phyloP scores from a whole-genome alignment of 2,888 invertebrate genomes.

The Acrobasis suavella region DNA sequence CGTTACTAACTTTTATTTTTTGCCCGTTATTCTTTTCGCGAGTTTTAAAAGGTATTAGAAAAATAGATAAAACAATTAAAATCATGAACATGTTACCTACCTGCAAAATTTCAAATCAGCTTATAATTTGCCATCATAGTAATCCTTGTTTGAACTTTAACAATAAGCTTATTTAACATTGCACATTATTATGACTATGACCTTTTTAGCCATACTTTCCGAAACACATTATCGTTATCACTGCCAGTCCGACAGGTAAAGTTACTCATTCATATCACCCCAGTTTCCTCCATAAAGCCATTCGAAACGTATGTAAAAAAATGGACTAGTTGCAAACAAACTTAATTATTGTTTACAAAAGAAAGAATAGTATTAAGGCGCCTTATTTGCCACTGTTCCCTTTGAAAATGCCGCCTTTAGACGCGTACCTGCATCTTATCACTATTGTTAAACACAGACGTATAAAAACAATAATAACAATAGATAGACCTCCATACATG shows the following conservation, averaged over 20 bases:
- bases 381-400: constrained; percentile 66
- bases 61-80: no score
- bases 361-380: constrained; percentile 62
- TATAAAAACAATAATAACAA: not conserved
- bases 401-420: constrained; percentile 52
- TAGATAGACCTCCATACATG: constrained; percentile 6
- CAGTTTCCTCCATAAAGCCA: constrained; percentile 45
- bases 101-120: no score
- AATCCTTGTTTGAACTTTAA: not conserved
- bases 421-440: not conserved
- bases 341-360: constrained; percentile 56
- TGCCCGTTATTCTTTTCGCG: no score
- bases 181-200: not conserved
- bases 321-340: constrained; percentile 50
- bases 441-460: not conserved
- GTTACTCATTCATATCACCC: constrained; percentile 31
- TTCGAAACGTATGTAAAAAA: constrained; percentile 46
- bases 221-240: not conserved
- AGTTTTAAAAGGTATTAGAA: no score
- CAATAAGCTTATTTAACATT: not conserved
- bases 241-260: not conserved
- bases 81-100: no score
- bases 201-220: not conserved
- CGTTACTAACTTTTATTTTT: no score
- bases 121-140: no score